Percentiles rank a stretch among this genome's conserved stretches.
Conservation (phyloP, 2,888 invertebrate genomes). For the Pandemis heparana region DNA sequence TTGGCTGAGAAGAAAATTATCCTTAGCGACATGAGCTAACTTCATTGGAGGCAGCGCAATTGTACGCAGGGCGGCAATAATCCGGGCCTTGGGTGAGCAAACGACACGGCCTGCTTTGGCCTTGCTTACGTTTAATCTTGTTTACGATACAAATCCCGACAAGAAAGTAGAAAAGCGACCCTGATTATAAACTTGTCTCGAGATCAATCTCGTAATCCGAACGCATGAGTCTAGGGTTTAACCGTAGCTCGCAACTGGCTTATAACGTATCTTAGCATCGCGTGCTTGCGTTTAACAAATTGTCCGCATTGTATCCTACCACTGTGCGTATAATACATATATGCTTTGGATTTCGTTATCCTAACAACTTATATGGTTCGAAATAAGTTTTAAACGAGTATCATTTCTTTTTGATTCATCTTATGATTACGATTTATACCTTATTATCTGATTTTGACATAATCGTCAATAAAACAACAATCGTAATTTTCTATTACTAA, state of each 20-base stretch:
- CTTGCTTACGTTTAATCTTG: conserved; percentile 66
- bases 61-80: conserved; percentile 61
- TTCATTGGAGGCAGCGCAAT: conserved; percentile 64
- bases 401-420: no score
- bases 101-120: conserved; percentile 54
- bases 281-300: conserved; percentile 30
- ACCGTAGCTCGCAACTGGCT: conserved; percentile 31
- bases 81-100: conserved; percentile 52
- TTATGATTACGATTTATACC: no score
- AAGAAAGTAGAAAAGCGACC: conserved; percentile 64
- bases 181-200: conserved; percentile 56
- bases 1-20: conserved; percentile 51
- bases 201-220: conserved; percentile 51
- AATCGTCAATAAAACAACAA: neutral
- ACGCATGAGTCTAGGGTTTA: conserved; percentile 41
- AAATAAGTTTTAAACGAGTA: neutral
- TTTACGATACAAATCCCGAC: conserved; percentile 67
- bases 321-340: neutral
- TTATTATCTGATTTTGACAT: neutral
- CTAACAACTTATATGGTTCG: neutral
- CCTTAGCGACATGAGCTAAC: conserved; percentile 56
- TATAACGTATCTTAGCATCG: conserved; percentile 29
- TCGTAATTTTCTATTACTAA: neutral
- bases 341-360: neutral
- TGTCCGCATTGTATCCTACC: conserved; percentile 18